Evolutionary conservation across 2,797 vertebrate genomes (phyloP).

Genomic region (Pelodytes ibericus): DNA sequence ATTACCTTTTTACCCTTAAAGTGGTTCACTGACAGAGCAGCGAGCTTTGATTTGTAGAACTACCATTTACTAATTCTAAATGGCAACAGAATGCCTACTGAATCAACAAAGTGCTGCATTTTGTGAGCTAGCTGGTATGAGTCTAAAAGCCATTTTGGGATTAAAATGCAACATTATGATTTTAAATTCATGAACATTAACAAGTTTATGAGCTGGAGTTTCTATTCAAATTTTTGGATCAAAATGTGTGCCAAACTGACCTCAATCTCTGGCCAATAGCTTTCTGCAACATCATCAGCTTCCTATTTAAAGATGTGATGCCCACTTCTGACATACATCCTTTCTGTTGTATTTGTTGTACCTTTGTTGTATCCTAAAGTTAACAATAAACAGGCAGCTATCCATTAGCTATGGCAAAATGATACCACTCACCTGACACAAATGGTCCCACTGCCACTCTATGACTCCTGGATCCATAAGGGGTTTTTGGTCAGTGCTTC

Average conservation of each 20-base stretch:
- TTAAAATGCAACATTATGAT: not conserved
- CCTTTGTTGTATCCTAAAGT: too few relatives aligned
- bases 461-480: too few relatives aligned
- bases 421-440: too few relatives aligned
- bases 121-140: not conserved
- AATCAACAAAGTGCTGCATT: not conserved
- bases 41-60: not conserved
- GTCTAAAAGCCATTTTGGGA: not conserved
- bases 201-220: not conserved
- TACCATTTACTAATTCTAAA: not conserved
- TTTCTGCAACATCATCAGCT: not conserved
- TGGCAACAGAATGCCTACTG: not conserved
- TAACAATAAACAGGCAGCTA: too few relatives aligned
- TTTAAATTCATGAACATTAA: not conserved
- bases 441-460: too few relatives aligned
- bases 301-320: not conserved
- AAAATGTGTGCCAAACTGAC: conserved; percentile 7
- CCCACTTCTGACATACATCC: too few relatives aligned
- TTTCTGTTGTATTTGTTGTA: too few relatives aligned
- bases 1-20: not conserved
- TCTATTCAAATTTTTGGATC: not conserved
- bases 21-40: not conserved
- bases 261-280: not conserved
- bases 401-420: too few relatives aligned
- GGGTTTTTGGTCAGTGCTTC: too few relatives aligned